Evolutionary conservation across 1,140 invertebrate genomes (phyloP), one percentile per base, ranked within the genome.

Genomic region (Charaxes varanes): DNA sequence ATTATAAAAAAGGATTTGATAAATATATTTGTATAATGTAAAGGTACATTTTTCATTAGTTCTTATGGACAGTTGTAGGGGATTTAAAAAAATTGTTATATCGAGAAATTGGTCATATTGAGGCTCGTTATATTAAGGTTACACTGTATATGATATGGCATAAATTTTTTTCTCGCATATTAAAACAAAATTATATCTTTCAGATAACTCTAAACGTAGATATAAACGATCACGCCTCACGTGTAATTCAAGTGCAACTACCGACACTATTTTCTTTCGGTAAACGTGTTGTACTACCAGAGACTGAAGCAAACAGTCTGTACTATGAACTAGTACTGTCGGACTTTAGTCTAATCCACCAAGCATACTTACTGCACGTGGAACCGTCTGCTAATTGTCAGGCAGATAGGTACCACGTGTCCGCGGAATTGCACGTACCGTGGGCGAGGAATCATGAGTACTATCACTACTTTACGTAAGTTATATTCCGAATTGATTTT

Each of bases 161-260:
- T n/a, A n/a, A n/a, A n/a, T n/a, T n/a, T n/a, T n/a, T n/a, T n/a
- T n/a, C n/a, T n/a, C n/a, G n/a, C n/a, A n/a, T n/a, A n/a, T n/a
- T n/a, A n/a, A n/a, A n/a, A n/a, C n/a, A n/a, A n/a, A n/a, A n/a
- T n/a, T n/a, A n/a, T 43, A 18, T 22, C 46, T 40, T 43, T 47
- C 71, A 91, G 88, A 82, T 90, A 13, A 71, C 82, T 30, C 69
- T 92, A 23, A 87, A 89, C 62, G 76, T 91, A 2, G 92, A 93
- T 58, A 83, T 90, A 12, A 88, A 91, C 62, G 85, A 86, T 48
- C 71, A 84, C 27, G 66, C 63, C 4, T 87, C 88, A 4, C 80
- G 91, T 22, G 71, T 82, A 17, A 62, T 90, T 5, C 55, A 69
- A 6, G 86, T 89, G 10, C 54, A 79, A 16, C 52, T 89, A 21